These are phyloP conservation scores for Chloebia gouldiae DNA, from an alignment of 2,113 vertebrate genomes.

Conservation along the genomic window DNA sequence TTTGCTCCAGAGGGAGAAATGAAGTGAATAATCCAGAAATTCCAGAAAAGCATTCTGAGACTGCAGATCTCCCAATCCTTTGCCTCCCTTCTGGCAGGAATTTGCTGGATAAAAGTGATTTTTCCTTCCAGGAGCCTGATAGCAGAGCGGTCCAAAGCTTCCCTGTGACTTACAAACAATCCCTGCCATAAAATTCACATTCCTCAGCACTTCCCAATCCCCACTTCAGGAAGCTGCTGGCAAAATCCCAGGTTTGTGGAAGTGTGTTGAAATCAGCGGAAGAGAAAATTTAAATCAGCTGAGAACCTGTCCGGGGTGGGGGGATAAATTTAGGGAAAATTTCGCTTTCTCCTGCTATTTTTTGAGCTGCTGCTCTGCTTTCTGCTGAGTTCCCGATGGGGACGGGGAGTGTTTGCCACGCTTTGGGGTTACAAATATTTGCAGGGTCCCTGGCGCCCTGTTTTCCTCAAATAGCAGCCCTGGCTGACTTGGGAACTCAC, in stretches of 20 bases:
- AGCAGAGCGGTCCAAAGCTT: fast-evolving
- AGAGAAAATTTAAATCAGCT: not conserved
- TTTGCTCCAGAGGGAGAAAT: not conserved
- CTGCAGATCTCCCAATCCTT: fast-evolving
- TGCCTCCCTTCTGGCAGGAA: too few relatives aligned
- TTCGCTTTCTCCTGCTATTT: not conserved
- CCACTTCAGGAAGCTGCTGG: not conserved
- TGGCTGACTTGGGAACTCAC: not conserved
- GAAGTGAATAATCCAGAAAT: not conserved
- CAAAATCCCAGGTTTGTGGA: not conserved
- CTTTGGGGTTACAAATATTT: not conserved
- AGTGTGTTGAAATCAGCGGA: not conserved
- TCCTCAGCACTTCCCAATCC: not conserved
- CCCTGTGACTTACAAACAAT: fast-evolving
- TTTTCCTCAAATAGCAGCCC: not conserved
- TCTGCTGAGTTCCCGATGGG: not conserved
- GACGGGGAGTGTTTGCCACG: not conserved
- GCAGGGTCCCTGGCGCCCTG: not conserved
- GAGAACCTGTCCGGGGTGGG: not conserved
- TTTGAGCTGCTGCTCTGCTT: not conserved
- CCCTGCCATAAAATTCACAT: fast-evolving
- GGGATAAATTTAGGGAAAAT: not conserved
- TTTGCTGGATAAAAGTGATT: not conserved
- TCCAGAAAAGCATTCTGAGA: not conserved
- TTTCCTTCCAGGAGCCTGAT: not conserved